phyloP scores from a whole-genome alignment of 2,113 vertebrate species.

The Pangasianodon gigas region DNA sequence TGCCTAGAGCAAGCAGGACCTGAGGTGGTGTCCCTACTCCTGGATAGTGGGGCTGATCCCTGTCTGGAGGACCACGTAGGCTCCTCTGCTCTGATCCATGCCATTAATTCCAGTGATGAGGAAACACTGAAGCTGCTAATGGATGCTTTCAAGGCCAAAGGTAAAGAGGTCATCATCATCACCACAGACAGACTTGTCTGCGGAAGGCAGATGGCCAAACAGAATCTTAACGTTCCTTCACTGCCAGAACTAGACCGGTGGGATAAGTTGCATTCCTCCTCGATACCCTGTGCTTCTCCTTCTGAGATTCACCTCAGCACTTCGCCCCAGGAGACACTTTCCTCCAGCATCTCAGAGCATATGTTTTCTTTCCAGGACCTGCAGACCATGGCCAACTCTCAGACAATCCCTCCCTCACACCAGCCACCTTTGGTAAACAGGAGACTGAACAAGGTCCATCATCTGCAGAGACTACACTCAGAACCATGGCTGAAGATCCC shows the following conservation, averaged over 20 bases:
- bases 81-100: constrained; percentile 83
- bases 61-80: constrained; percentile 84
- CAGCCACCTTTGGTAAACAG: constrained; percentile 55
- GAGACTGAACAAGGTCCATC: constrained; percentile 61
- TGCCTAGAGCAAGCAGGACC: constrained; percentile 80
- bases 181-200: constrained; percentile 75
- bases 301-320: constrained; percentile 80
- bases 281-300: constrained; percentile 70
- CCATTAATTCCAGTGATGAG: constrained; percentile 80
- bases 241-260: constrained; percentile 57
- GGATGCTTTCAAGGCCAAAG: constrained; percentile 82
- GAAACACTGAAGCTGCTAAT: constrained; percentile 83
- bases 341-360: constrained; percentile 63
- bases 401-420: constrained; percentile 68
- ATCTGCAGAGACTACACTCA: constrained; percentile 73
- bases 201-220: constrained; percentile 75
- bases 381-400: constrained; percentile 58
- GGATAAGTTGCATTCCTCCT: constrained; percentile 50
- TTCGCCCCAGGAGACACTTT: constrained; percentile 57
- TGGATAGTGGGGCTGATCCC: constrained; percentile 80
- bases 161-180: constrained; percentile 95
- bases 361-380: constrained; percentile 69
- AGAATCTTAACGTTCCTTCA: constrained; percentile 80
- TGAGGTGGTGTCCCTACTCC: constrained; percentile 82
- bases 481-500: constrained; percentile 82